Percentiles rank a stretch among this genome's conserved stretches.
Conservation (phyloP, 37 sponge, comb jelly and placozoan genomes). For the Tethya wilhelma region DNA sequence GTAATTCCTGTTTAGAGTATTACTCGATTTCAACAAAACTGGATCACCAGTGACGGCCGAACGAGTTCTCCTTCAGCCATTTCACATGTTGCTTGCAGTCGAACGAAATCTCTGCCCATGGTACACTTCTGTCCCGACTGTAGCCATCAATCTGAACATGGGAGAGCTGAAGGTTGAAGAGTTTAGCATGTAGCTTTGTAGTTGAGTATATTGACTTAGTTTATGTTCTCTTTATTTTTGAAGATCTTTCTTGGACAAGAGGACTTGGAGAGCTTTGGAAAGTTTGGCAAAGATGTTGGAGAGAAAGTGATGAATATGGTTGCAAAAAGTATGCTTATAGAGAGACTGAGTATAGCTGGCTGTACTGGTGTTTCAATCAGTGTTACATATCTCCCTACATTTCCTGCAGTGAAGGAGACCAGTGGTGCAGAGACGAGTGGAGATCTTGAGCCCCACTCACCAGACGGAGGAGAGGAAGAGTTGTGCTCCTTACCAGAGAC, state of each 20-base stretch:
- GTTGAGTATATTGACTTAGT: neutral
- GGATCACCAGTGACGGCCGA: slow-evolving; percentile 31
- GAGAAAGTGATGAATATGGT: slow-evolving; percentile 10
- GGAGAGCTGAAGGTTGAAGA: slow-evolving; percentile 11
- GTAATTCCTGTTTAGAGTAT: slow-evolving; percentile 11
- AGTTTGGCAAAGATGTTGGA: slow-evolving; percentile 7
- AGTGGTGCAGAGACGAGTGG: slow-evolving; percentile 30
- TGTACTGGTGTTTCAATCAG: neutral
- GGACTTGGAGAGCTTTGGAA: slow-evolving; percentile 23
- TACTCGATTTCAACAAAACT: slow-evolving; percentile 26
- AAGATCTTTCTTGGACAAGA: slow-evolving; percentile 51
- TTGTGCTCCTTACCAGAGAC: neutral
- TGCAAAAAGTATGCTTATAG: neutral
- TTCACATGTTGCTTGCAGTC: slow-evolving; percentile 39
- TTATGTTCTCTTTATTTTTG: neutral
- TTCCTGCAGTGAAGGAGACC: neutral
- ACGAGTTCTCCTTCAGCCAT: slow-evolving; percentile 61
- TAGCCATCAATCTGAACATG: slow-evolving; percentile 36
- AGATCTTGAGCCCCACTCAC: no score
- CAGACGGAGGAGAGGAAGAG: no score
- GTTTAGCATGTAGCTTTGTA: neutral
- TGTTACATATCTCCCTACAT: no score
- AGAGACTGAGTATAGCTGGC: neutral
- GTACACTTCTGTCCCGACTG: slow-evolving; percentile 43
- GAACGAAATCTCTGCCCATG: slow-evolving; percentile 60